These are phyloP conservation scores for Acanthococcus lagerstroemiae DNA, from an alignment of 2,888 invertebrate genomes.

Conservation along the genomic window DNA sequence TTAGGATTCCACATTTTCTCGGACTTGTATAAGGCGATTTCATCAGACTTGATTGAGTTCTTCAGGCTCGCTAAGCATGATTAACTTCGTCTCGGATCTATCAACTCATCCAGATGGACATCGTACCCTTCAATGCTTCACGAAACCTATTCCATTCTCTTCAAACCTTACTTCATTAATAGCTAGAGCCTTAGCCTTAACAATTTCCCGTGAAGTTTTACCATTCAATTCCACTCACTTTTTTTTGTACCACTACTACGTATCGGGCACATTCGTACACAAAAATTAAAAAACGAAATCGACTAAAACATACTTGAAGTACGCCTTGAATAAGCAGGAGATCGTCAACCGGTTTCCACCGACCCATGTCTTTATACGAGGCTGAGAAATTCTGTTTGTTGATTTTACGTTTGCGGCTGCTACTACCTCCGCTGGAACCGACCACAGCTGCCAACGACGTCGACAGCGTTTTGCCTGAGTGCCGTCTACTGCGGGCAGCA, in stretches of 20 bases:
- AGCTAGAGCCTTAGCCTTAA: no score
- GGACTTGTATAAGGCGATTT: no score
- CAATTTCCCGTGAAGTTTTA: no score
- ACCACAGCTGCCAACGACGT: not conserved
- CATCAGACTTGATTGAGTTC: no score
- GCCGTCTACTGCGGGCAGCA: not conserved
- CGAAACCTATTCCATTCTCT: no score
- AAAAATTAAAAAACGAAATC: not conserved
- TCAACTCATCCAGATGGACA: no score
- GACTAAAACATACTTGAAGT: conserved; percentile 67
- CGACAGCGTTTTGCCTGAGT: not conserved
- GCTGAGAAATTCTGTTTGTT: conserved; percentile 43
- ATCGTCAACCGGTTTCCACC: conserved; percentile 98
- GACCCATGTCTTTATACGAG: conserved; percentile 72
- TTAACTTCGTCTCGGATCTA: no score
- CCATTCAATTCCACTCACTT: no score
- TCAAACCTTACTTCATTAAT: no score
- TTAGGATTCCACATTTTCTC: no score
- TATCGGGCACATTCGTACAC: not conserved
- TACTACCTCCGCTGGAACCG: conserved; percentile 2
- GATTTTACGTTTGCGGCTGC: conserved; percentile 19
- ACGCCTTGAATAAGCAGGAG: conserved; percentile 85
- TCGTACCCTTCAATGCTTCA: no score
- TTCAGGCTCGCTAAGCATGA: no score
- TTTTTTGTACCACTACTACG: not conserved